Base-by-base conservation (phyloP, 2,888 invertebrate genomes). In the Eumerus sabulonum region DNA sequence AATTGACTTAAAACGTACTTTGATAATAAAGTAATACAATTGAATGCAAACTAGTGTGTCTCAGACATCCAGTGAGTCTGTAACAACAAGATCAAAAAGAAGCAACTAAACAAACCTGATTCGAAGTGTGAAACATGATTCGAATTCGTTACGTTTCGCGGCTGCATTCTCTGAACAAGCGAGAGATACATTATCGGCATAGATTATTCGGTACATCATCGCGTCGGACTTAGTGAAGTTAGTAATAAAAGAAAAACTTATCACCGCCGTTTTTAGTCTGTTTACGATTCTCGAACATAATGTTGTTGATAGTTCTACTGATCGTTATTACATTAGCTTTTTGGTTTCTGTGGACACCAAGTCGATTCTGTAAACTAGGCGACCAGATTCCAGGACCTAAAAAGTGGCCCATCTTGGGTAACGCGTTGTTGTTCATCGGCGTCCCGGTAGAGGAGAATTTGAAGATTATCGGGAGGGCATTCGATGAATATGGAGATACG, bases 391-490 rank as follows among this genome's bases (percentile, higher is more conserved):
- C 73, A 0, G 77, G 77, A 0, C 77, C 77, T 0, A 44, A 51
- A 13, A 48, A 9, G 13, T 0, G 47, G 7, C 67, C 67, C 5
- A n/a, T 77, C 11, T 19, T 77, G 4, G 73, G 77, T 1, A 77
- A 77, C 12, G 77, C 67, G 0, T 47, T 63, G 7, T n/a, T 17
- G 11, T 73, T 73, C 9, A 35, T 77, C 9, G 68, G 68, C 9
- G 0, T 27, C 1, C 73, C 72, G 5, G n/a, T 11, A 1, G 77
- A 77, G 11, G 18, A 63, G 0, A 63, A 73, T 53, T 14, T 77
- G 1, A 53, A 9, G 7, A 42, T 40, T 3, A 86, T 90, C 45
- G 74, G 86, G 74, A 86, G 45, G 1, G 73, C 17, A 14, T 35
- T 45, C 5, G 5, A 13, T 1, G 0, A 38, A 17, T 59, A 73